Conservation (phyloP, 2,888 invertebrate species). For the Macropis europaea region DNA sequence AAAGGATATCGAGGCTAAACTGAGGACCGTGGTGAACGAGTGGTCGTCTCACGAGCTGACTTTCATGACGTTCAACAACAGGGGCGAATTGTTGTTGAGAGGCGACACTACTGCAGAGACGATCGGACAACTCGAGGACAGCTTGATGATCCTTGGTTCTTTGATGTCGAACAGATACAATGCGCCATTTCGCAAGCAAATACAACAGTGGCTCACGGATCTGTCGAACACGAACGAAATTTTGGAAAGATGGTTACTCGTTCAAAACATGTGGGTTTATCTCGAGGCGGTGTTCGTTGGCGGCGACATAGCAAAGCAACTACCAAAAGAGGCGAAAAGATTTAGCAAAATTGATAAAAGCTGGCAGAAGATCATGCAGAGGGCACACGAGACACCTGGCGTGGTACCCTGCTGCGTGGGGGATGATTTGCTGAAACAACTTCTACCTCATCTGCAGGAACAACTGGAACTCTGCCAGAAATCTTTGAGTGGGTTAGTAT, state of each 20-base stretch:
- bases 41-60: conserved; percentile 96
- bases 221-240: conserved; percentile 98
- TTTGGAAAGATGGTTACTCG: conserved; percentile 96
- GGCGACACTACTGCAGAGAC: conserved; percentile 98
- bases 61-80: conserved; percentile 96
- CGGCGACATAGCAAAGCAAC: conserved; percentile 98
- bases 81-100: conserved; percentile 93
- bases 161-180: conserved; percentile 96
- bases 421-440: conserved; percentile 94
- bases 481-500: conserved; percentile 90
- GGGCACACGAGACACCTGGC: conserved; percentile 97
- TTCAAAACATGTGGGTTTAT: conserved; percentile 99
- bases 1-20: conserved; percentile 97
- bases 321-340: conserved; percentile 96
- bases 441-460: conserved; percentile 96
- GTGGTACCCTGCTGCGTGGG: conserved; percentile 98
- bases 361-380: conserved; percentile 98
- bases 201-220: conserved; percentile 97
- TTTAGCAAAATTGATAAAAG: conserved; percentile 99
- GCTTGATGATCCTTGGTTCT: conserved; percentile 97
- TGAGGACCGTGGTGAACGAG: conserved; percentile 96
- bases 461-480: conserved; percentile 98
- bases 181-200: conserved; percentile 97
- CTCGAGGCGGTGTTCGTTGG: conserved; percentile 98
- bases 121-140: conserved; percentile 96